Evolutionary conservation across 1,140 invertebrate genomes (phyloP).

Genomic region (Bilobella aurantiaca): DNA sequence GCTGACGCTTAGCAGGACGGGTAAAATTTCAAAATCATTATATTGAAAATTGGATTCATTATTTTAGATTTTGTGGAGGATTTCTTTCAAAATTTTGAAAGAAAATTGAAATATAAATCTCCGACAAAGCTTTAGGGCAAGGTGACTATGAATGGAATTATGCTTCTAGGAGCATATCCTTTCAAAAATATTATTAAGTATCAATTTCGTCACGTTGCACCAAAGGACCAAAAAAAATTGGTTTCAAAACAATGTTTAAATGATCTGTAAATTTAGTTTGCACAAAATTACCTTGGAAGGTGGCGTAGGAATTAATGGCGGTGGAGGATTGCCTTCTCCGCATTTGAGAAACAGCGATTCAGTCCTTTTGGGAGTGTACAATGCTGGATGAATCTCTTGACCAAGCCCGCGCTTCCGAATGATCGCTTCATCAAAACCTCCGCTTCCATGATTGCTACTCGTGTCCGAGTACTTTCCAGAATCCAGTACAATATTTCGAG

Average conservation of each 20-base stretch:
- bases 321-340: conserved; percentile 27
- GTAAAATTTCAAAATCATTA: too few relatives aligned
- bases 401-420: conserved; percentile 63
- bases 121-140: too few relatives aligned
- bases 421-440: conserved; percentile 55
- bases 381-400: conserved; percentile 75
- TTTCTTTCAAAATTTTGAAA: too few relatives aligned
- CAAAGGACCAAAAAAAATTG: neutral
- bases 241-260: neutral
- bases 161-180: too few relatives aligned
- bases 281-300: neutral
- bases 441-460: conserved; percentile 11
- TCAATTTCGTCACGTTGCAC: too few relatives aligned
- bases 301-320: conserved; percentile 33
- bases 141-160: too few relatives aligned
- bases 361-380: conserved; percentile 69
- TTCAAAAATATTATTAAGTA: too few relatives aligned
- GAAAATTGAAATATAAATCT: too few relatives aligned
- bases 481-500: conserved; percentile 16
- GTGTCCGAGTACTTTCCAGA: conserved; percentile 12
- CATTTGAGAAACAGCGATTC: conserved; percentile 54
- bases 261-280: neutral
- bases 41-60: too few relatives aligned
- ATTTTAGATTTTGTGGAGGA: too few relatives aligned
- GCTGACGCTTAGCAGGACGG: too few relatives aligned